phyloP scores from a whole-genome alignment of 92 coral and sea anemone genomes.

The Ricordea florida region DNA sequence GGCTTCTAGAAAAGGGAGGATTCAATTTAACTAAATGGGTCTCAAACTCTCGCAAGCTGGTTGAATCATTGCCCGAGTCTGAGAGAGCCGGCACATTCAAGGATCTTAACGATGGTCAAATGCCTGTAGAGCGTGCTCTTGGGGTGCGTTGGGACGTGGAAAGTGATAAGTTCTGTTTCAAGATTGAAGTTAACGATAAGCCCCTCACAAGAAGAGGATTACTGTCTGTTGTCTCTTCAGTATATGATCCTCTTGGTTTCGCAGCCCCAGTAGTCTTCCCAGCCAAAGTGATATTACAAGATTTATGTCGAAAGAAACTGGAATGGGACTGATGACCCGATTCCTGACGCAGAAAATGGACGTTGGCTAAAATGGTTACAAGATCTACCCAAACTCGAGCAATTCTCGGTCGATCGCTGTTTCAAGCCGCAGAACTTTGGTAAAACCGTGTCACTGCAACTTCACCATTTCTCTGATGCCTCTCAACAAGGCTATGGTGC shows the following conservation, averaged over 20 bases:
- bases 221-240: neutral
- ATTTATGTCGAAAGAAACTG: neutral
- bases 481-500: neutral
- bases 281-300: neutral
- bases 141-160: neutral
- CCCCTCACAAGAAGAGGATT: neutral
- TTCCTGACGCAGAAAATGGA: neutral
- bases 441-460: neutral
- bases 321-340: neutral
- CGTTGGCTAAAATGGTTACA: neutral
- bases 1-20: neutral
- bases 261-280: neutral
- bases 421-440: neutral
- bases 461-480: neutral
- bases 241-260: constrained; percentile 6
- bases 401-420: neutral
- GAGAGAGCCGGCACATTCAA: neutral
- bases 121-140: neutral
- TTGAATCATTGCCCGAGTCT: neutral
- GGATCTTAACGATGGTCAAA: too few relatives aligned
- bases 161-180: too few relatives aligned
- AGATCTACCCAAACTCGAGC: neutral
- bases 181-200: too few relatives aligned
- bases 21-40: constrained; percentile 15
- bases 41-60: neutral